phyloP scores from a whole-genome alignment of 2,888 invertebrate species.

The Drosophila ustulata region DNA sequence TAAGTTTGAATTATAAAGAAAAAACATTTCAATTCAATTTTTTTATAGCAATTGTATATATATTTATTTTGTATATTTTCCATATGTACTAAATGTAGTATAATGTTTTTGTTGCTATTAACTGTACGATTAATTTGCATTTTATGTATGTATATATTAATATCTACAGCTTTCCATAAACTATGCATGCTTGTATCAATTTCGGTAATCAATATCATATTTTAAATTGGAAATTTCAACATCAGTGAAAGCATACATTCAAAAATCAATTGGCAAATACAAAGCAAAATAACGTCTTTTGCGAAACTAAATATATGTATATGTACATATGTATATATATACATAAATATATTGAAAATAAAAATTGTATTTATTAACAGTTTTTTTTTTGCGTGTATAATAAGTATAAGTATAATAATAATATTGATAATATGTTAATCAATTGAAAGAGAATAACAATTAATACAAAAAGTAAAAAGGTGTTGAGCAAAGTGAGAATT shows the following conservation, averaged over 20 bases:
- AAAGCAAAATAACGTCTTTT: constrained; percentile 15
- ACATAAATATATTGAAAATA: constrained; percentile 18
- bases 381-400: constrained; percentile 15
- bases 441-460: constrained; percentile 7
- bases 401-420: constrained; percentile 40
- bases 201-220: constrained; percentile 45
- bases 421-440: constrained; percentile 29
- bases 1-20: neutral
- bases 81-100: constrained; percentile 40
- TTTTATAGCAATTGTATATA: constrained; percentile 39
- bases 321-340: constrained; percentile 7
- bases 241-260: constrained; percentile 12
- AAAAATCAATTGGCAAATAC: constrained; percentile 14
- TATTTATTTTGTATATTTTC: constrained; percentile 45
- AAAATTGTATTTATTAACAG: constrained; percentile 42
- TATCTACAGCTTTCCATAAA: constrained; percentile 62
- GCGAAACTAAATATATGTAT: constrained; percentile 6
- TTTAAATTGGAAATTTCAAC: constrained; percentile 28
- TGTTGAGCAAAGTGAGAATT: constrained; percentile 46
- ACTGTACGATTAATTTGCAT: constrained; percentile 32
- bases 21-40: neutral
- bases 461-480: constrained; percentile 13
- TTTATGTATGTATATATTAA: constrained; percentile 45
- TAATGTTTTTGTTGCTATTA: constrained; percentile 48
- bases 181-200: constrained; percentile 38